Evolutionary conservation across 2,888 invertebrate species (phyloP).

Genomic region (Harmothoe impar): DNA sequence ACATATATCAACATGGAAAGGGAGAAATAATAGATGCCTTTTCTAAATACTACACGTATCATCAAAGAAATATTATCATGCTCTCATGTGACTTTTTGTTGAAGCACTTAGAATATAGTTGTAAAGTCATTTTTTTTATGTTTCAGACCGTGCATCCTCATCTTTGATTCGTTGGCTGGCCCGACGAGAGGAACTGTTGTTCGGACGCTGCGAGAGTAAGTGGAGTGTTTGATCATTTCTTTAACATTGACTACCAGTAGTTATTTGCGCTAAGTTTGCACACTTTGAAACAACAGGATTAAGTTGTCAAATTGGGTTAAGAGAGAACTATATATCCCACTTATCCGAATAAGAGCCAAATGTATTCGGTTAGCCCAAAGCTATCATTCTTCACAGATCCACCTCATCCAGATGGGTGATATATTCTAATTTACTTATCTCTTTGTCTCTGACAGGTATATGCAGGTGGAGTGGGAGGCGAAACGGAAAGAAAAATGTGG

Average conservation of each 20-base stretch:
- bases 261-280: too few relatives aligned
- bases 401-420: too few relatives aligned
- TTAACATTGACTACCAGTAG: too few relatives aligned
- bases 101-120: neutral
- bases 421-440: too few relatives aligned
- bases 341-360: too few relatives aligned
- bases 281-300: too few relatives aligned
- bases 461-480: conserved; percentile 86
- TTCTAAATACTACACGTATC: too few relatives aligned
- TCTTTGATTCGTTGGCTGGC: conserved; percentile 95
- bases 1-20: neutral
- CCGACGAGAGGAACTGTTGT: conserved; percentile 92
- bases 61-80: neutral
- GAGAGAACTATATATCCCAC: too few relatives aligned
- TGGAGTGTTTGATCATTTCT: neutral
- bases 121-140: neutral
- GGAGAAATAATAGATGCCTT: too few relatives aligned
- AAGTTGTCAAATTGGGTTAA: too few relatives aligned
- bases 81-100: neutral
- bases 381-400: too few relatives aligned
- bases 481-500: conserved; percentile 73
- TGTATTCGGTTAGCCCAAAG: too few relatives aligned
- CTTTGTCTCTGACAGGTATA: conserved; percentile 82
- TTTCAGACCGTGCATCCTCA: conserved; percentile 94
- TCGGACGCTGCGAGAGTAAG: conserved; percentile 91